Evolutionary conservation across 2,797 vertebrate species (phyloP).

Genomic region (Acanthis flammea): DNA sequence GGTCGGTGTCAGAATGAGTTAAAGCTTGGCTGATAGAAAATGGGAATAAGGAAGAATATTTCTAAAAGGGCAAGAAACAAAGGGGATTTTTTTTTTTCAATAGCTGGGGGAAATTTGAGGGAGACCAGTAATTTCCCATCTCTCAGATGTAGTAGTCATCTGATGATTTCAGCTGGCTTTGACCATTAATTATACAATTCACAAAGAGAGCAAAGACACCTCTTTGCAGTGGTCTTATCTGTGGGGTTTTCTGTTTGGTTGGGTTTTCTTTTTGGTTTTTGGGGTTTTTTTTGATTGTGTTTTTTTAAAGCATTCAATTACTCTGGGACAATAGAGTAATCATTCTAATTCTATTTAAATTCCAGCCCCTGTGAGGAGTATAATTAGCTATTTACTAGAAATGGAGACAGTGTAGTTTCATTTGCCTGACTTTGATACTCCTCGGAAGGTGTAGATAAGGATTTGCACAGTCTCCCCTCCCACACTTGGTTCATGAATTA

Average conservation of each 20-base stretch:
- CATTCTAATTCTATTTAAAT: not conserved
- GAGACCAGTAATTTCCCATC: not conserved
- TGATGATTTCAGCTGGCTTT: not conserved
- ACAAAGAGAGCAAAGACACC: not conserved
- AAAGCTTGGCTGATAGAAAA: conserved; percentile 5
- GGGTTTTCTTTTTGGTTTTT: not conserved
- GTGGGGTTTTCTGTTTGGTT: not conserved
- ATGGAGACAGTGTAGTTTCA: not conserved
- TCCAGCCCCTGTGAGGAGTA: not conserved
- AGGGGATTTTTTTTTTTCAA: not conserved
- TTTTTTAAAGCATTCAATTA: not conserved
- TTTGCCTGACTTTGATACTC: not conserved
- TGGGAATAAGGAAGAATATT: not conserved
- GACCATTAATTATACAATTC: not conserved
- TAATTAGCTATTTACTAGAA: conserved; percentile 48
- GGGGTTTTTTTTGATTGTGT: too few relatives aligned
- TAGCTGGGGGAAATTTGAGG: not conserved
- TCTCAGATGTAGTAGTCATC: not conserved
- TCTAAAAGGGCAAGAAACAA: not conserved
- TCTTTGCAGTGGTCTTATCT: not conserved
- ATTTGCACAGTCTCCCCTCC: not conserved
- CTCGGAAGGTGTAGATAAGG: not conserved
- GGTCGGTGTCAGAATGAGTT: not conserved
- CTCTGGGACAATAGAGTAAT: not conserved
- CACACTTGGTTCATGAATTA: conserved; percentile 39